Evolutionary conservation across 1,140 invertebrate genomes (phyloP).

Genomic region (Glomeris maerens): DNA sequence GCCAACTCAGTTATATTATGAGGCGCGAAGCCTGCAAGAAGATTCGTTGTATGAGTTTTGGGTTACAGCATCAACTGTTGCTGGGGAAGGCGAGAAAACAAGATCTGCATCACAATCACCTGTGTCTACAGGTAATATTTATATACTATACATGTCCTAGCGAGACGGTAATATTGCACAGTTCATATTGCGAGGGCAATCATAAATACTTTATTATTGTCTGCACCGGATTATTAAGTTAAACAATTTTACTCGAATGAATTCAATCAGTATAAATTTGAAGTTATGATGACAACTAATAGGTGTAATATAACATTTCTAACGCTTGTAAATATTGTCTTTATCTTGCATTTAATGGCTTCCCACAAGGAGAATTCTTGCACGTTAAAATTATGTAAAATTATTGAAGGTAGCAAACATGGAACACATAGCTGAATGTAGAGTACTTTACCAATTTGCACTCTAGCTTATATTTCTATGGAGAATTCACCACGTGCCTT

Average conservation of each 20-base stretch:
- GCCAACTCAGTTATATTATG: slow-evolving; percentile 35
- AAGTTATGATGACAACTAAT: neutral
- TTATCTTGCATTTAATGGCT: too few species aligned
- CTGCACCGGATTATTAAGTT: too few species aligned
- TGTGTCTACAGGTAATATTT: slow-evolving; percentile 28
- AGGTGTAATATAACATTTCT: neutral
- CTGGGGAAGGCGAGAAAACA: slow-evolving; percentile 48
- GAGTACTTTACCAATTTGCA: too few species aligned
- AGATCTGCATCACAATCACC: slow-evolving; percentile 68
- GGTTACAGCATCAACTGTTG: slow-evolving; percentile 26
- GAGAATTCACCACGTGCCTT: too few species aligned
- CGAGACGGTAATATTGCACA: too few species aligned
- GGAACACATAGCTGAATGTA: too few species aligned
- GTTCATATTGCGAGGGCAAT: too few species aligned
- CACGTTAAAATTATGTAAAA: neutral
- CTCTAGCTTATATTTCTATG: neutral
- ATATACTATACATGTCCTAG: too few species aligned
- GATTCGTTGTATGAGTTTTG: slow-evolving; percentile 25
- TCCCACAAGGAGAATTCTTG: too few species aligned
- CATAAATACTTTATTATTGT: too few species aligned
- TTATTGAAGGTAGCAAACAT: neutral
- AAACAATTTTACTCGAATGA: too few species aligned
- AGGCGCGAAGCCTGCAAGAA: slow-evolving; percentile 42
- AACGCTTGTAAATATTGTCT: too few species aligned
- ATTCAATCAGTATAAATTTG: neutral